Evolutionary conservation across 2,888 invertebrate species (phyloP).

Genomic region (Tryphoninae sp.): DNA sequence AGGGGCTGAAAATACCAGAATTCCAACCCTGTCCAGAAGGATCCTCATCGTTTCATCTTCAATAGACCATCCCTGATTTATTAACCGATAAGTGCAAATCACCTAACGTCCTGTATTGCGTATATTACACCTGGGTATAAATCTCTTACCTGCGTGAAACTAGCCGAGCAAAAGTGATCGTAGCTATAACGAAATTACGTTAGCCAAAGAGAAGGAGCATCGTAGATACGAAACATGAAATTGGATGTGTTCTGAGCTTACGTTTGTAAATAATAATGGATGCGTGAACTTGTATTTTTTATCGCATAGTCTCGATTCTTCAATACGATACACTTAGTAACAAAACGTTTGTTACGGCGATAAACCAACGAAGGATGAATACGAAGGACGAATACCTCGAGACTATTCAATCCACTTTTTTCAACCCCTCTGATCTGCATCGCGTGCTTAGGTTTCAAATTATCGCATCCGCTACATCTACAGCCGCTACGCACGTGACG

Average conservation of each 20-base stretch:
- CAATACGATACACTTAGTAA: conserved; percentile 32
- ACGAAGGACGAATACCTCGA: conserved; percentile 27
- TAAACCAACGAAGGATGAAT: conserved; percentile 39
- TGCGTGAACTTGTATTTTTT: conserved; percentile 78
- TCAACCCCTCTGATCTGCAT: conserved; percentile 14
- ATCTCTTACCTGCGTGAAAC: conserved; percentile 21
- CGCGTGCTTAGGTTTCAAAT: conserved; percentile 19
- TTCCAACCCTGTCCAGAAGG: not conserved
- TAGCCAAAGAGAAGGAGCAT: conserved; percentile 72
- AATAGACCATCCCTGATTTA: conserved; percentile 73
- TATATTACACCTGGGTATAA: conserved; percentile 5
- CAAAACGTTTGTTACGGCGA: not conserved
- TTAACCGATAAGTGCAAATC: conserved; percentile 78
- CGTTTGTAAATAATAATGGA: conserved; percentile 76
- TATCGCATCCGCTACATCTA: conserved; percentile 19
- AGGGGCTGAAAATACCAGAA: not conserved
- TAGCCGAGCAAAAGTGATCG: conserved; percentile 51
- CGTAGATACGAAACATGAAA: conserved; percentile 50
- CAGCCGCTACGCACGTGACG: conserved; percentile 55
- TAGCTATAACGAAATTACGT: conserved; percentile 71
- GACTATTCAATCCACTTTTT: conserved; percentile 47
- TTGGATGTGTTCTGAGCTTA: conserved; percentile 49
- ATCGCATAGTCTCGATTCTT: conserved; percentile 65
- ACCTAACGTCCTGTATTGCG: conserved; percentile 67
- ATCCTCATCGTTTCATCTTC: conserved; percentile 41